Percentiles rank a stretch among this genome's conserved stretches.
Evolutionary conservation across 2,113 vertebrate species (phyloP).

Genomic region (Sinocyclocheilus maitianheensis): DNA sequence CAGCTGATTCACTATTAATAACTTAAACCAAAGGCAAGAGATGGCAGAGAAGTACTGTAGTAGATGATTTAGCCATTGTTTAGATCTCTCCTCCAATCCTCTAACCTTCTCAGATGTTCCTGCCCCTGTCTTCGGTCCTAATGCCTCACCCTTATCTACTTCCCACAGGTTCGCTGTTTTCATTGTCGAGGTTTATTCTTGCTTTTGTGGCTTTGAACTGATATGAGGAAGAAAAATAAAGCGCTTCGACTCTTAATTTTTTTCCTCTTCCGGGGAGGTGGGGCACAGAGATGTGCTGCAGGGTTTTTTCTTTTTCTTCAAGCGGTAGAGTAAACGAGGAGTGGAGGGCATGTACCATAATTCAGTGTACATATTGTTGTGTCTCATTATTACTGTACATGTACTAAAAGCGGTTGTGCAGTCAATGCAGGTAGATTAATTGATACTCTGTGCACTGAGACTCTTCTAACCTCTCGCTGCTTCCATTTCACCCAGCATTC

Average conservation of each 20-base stretch:
- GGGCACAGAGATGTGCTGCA: background rate
- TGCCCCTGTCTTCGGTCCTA: slow-evolving; percentile 23
- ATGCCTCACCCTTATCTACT: slow-evolving; percentile 50
- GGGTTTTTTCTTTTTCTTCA: background rate
- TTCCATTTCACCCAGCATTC: slow-evolving; percentile 51
- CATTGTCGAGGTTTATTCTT: slow-evolving; percentile 46
- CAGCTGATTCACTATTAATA: slow-evolving; percentile 74
- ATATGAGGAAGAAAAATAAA: slow-evolving; percentile 47
- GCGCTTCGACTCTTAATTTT: slow-evolving; percentile 23
- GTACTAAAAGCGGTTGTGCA: slow-evolving; percentile 13
- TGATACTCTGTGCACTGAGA: slow-evolving; percentile 44
- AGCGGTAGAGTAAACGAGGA: background rate
- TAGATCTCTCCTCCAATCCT: slow-evolving; percentile 38
- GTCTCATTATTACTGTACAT: slow-evolving; percentile 28
- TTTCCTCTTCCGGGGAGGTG: background rate
- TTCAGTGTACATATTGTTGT: slow-evolving; percentile 27
- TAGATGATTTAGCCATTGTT: slow-evolving; percentile 54
- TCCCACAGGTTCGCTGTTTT: slow-evolving; percentile 40
- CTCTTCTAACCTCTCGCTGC: slow-evolving; percentile 33
- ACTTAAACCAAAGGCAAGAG: slow-evolving; percentile 70
- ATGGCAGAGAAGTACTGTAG: slow-evolving; percentile 28
- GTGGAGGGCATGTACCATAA: slow-evolving; percentile 50
- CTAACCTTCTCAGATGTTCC: slow-evolving; percentile 23
- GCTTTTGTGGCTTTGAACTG: slow-evolving; percentile 32
- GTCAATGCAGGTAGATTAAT: slow-evolving; percentile 52